Evolutionary conservation across 2,797 vertebrate genomes (phyloP), one percentile per base, ranked within the genome.

Genomic region (Phataginus tetradactyla): DNA sequence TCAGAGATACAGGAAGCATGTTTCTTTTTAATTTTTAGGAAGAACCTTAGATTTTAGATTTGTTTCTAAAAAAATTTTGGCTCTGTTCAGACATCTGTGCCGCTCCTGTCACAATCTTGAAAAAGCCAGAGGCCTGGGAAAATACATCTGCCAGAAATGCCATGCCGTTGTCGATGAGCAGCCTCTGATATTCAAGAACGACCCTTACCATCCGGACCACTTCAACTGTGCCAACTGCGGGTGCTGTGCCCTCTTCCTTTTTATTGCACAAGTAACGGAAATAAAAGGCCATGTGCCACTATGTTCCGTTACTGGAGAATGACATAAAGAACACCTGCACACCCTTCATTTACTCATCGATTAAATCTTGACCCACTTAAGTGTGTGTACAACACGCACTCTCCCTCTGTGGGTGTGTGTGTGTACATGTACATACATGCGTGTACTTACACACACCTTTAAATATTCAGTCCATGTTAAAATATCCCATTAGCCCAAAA

Each of bases 221-320:
- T 99, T 99, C 98, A 99, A 99, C 99, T 99, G 99, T 98, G 99
- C 98, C 98, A 99, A 99, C 97, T 99, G 99, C 97, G 99, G 99
- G 99, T 99, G 98, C 5, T 27, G 3, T 4, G 3, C 0, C 4
- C 5, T 27, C 29, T 32, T 81, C 37, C 15, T 57, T 85, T 27
- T 61, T 21, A 27, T 23, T 37, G 23, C 42, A 39, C 21, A 45
- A 15, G 10, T 4, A 13, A 13, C n/a, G 18, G 21, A 21, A 61
- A 34, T 34, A 23, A 69, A 81, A 68, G 27, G 53, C n/a, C 10
- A 15, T 23, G 7, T 49, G 85, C 45, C 37, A 59, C 61, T 81
- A 0, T 57, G 15, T 57, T 85, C 63, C 78, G 13, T 59, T 92
- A 42, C 21, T 71, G 53, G 39, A 80, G 18, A 32, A 14, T 68